A percentile compares a stretch with the other conserved stretches of the same genome.
phyloP scores from a whole-genome alignment of 2,888 invertebrate species.

The Miltochrista miniata region DNA sequence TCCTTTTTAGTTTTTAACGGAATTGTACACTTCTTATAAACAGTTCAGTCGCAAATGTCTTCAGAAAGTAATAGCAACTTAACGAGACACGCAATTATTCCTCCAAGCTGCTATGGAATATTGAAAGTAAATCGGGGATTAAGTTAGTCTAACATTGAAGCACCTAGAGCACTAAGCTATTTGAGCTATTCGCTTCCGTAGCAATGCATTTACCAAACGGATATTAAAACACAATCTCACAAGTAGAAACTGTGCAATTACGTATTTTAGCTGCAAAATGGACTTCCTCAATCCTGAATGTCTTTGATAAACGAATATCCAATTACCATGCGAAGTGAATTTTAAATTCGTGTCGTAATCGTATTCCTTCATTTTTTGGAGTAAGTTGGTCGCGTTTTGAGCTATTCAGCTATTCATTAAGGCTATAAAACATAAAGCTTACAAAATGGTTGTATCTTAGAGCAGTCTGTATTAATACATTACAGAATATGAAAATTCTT shows the following conservation, averaged over 20 bases:
- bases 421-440: too few species aligned
- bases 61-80: too few species aligned
- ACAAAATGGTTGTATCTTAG: too few species aligned
- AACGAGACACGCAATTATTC: not conserved
- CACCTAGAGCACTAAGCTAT: constrained; percentile 16
- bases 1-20: too few species aligned
- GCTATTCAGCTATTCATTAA: too few species aligned
- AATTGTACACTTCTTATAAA: too few species aligned
- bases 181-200: constrained; percentile 13
- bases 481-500: too few species aligned
- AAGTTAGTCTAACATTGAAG: constrained; percentile 19
- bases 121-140: constrained; percentile 18
- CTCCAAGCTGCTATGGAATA: constrained; percentile 5
- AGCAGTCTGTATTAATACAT: too few species aligned
- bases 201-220: constrained; percentile 19
- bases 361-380: too few species aligned
- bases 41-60: too few species aligned
- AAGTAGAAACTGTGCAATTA: constrained; percentile 5
- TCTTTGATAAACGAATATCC: not conserved
- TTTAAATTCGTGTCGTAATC: too few species aligned
- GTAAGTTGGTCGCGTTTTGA: too few species aligned
- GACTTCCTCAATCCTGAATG: not conserved
- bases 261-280: not conserved
- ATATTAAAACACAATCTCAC: constrained; percentile 16
- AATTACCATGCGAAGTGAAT: not conserved